These are phyloP conservation scores for Chaetogeoica ovagalla DNA, from an alignment of 2,888 invertebrate species.

Conservation along the genomic window DNA sequence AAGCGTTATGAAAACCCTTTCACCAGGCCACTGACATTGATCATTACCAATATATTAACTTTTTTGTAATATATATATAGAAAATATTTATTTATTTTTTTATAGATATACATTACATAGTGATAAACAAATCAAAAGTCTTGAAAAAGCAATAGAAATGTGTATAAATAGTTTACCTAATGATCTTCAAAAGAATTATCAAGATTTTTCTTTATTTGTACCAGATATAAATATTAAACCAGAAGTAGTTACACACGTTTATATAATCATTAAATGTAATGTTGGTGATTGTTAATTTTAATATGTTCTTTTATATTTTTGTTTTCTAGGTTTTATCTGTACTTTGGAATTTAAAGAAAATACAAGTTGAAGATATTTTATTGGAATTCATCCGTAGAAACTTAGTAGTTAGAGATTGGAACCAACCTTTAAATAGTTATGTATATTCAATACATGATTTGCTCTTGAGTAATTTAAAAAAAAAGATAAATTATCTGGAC, in stretches of 20 bases:
- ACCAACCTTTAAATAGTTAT: slow-evolving; percentile 65
- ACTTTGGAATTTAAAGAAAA: slow-evolving; percentile 62
- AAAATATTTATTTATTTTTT: slow-evolving; percentile 9
- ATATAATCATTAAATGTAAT: neutral
- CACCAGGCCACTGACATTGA: too few relatives aligned
- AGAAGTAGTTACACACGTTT: slow-evolving; percentile 54
- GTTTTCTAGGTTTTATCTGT: slow-evolving; percentile 61
- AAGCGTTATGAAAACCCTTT: too few relatives aligned
- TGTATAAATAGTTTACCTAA: slow-evolving; percentile 66
- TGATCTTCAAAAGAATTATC: slow-evolving; percentile 63
- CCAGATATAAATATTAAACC: slow-evolving; percentile 72
- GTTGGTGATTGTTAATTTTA: neutral
- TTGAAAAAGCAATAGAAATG: slow-evolving; percentile 63
- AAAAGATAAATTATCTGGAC: slow-evolving; percentile 60
- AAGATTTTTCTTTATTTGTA: slow-evolving; percentile 69
- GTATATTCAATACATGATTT: slow-evolving; percentile 74
- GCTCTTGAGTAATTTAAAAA: slow-evolving; percentile 67
- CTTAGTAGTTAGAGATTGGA: slow-evolving; percentile 68
- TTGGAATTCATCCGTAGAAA: slow-evolving; percentile 69
- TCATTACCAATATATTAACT: too few relatives aligned
- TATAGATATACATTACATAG: slow-evolving; percentile 31
- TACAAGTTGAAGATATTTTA: slow-evolving; percentile 68
- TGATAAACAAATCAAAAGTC: slow-evolving; percentile 22
- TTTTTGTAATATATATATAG: too few relatives aligned
- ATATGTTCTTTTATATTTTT: slow-evolving; percentile 6